phyloP scores from a whole-genome alignment of 2,888 invertebrate genomes.

The Teleiodes luculella region DNA sequence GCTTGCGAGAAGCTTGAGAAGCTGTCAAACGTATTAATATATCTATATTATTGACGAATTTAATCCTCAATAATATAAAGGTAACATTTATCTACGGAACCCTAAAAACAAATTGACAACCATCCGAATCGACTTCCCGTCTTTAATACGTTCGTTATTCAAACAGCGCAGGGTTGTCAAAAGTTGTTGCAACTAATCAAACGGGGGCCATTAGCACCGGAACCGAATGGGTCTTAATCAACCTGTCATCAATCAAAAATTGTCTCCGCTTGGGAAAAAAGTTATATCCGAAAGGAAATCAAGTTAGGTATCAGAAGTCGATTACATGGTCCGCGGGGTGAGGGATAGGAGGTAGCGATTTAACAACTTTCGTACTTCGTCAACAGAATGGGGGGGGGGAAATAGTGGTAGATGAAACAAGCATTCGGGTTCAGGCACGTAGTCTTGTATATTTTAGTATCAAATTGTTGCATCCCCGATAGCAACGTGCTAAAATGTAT shows the following conservation, averaged over 20 bases:
- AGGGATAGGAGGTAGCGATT: neutral
- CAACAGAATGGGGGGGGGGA: too few species aligned
- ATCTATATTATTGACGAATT: too few species aligned
- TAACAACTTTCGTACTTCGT: too few species aligned
- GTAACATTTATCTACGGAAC: neutral
- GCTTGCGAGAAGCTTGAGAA: too few species aligned
- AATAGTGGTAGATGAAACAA: too few species aligned
- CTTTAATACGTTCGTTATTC: neutral
- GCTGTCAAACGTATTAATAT: too few species aligned
- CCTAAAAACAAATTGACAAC: neutral
- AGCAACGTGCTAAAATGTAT: too few species aligned
- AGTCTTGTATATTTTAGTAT: too few species aligned
- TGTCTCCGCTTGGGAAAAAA: constrained; percentile 38
- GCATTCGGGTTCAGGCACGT: too few species aligned
- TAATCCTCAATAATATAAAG: too few species aligned
- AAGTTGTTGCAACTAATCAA: constrained; percentile 26
- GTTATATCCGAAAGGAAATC: constrained; percentile 52
- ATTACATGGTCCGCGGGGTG: constrained; percentile 20
- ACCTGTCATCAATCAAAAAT: constrained; percentile 48
- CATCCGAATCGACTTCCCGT: neutral
- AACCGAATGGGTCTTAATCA: constrained; percentile 41
- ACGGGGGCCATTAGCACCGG: constrained; percentile 22
- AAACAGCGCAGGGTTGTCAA: neutral
- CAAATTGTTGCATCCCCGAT: too few species aligned
- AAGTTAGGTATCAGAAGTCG: constrained; percentile 42